Evolutionary conservation across 2,888 invertebrate species (phyloP).

Genomic region (Synergus japonicus): DNA sequence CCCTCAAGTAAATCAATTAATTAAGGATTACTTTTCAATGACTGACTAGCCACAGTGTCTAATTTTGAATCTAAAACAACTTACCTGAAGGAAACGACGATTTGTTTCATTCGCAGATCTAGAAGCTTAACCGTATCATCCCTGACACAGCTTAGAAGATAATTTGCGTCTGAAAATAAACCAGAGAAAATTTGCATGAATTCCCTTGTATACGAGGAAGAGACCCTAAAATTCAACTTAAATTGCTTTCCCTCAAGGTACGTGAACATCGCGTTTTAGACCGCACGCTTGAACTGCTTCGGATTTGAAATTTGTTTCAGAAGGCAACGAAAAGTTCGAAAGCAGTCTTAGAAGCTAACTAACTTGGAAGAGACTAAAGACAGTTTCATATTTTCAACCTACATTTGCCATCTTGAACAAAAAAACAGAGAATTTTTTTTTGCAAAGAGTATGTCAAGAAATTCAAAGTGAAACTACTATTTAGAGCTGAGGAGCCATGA

Average conservation of each 20-base stretch:
- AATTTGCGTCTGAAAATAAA: conserved; percentile 88
- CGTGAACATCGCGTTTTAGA: conserved; percentile 14
- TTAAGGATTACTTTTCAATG: no score
- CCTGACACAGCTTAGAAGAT: conserved; percentile 93
- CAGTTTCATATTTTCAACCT: conserved; percentile 11
- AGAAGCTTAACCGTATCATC: conserved; percentile 97
- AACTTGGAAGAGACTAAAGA: not conserved
- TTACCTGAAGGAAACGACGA: conserved; percentile 93
- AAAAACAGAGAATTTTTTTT: not conserved
- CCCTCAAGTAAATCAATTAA: no score
- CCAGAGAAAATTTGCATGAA: conserved; percentile 28
- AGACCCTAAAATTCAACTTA: conserved; percentile 29
- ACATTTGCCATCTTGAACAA: not conserved
- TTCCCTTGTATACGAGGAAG: not conserved
- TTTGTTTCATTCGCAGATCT: conserved; percentile 96
- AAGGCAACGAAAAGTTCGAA: not conserved
- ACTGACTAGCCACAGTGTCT: not conserved
- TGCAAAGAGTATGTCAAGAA: conserved; percentile 1
- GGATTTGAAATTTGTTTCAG: conserved; percentile 13
- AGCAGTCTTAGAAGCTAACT: not conserved
- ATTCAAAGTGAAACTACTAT: conserved; percentile 1
- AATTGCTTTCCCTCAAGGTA: conserved; percentile 19
- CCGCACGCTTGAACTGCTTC: not conserved
- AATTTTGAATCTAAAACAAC: conserved; percentile 63
- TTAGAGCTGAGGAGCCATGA: not conserved